Percentiles rank a stretch among this genome's conserved stretches.
Conservation (phyloP, 2,113 vertebrate genomes). For the Anhinga rufa region DNA sequence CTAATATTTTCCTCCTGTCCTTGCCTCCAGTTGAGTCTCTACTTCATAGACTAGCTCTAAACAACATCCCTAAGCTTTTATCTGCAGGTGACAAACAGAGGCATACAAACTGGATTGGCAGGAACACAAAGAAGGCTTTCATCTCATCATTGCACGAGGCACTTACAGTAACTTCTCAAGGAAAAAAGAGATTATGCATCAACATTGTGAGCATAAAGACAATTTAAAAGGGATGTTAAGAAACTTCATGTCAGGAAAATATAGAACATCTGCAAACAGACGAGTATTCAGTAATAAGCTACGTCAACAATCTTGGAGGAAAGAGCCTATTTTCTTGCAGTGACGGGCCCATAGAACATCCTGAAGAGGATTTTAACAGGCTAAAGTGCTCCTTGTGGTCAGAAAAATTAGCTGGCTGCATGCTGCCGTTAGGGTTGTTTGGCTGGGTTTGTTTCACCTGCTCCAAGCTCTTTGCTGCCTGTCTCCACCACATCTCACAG, state of each 20-base stretch:
- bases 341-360: conserved; percentile 12
- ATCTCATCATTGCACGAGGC: conserved; percentile 54
- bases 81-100: conserved; percentile 64
- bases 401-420: neutral
- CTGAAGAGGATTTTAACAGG: neutral
- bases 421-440: neutral
- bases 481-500: neutral
- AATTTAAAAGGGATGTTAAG: conserved; percentile 69
- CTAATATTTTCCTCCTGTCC: conserved; percentile 9
- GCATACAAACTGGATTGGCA: conserved; percentile 60
- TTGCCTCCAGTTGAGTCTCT: conserved; percentile 6
- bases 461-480: neutral
- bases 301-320: neutral
- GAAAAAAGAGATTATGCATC: conserved; percentile 64
- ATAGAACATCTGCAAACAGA: conserved; percentile 65
- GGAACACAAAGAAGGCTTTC: conserved; percentile 63
- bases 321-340: conserved; percentile 3
- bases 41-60: neutral
- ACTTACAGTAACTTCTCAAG: conserved; percentile 58
- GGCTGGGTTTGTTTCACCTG: neutral
- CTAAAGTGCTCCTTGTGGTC: neutral
- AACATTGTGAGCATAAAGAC: conserved; percentile 67
- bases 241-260: conserved; percentile 69
- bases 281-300: conserved; percentile 26
- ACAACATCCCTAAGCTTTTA: conserved; percentile 47